Evolutionary conservation across 2,888 invertebrate genomes (phyloP).

Genomic region (Strigamia transsilvanica): DNA sequence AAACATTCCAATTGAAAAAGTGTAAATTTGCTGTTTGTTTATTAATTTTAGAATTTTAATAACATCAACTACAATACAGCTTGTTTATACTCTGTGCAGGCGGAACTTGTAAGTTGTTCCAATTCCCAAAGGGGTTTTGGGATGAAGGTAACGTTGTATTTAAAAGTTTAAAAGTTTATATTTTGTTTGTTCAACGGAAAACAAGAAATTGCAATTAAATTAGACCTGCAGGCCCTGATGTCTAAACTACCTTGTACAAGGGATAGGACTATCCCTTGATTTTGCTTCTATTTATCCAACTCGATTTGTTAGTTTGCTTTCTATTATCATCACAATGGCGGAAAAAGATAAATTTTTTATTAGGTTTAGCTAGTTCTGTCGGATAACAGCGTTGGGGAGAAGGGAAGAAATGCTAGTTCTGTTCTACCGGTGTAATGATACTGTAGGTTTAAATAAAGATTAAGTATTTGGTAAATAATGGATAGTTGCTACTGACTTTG

Average conservation of each 20-base stretch:
- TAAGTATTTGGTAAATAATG: too few relatives aligned
- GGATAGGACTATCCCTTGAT: too few relatives aligned
- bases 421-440: too few relatives aligned
- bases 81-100: too few relatives aligned
- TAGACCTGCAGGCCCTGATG: conserved; percentile 24
- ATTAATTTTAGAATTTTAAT: too few relatives aligned
- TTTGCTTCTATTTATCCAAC: conserved; percentile 11
- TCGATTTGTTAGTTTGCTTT: neutral
- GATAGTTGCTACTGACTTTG: too few relatives aligned
- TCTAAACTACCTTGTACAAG: too few relatives aligned
- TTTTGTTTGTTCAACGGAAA: conserved; percentile 26
- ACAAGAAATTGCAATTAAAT: conserved; percentile 44
- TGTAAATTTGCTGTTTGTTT: too few relatives aligned
- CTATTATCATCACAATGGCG: neutral
- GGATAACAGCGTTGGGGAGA: neutral
- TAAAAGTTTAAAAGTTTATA: conserved; percentile 41
- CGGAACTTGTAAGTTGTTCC: neutral
- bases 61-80: too few relatives aligned
- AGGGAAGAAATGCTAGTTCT: neutral
- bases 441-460: too few relatives aligned
- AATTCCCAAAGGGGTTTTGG: conserved; percentile 33
- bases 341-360: neutral
- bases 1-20: too few relatives aligned
- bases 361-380: neutral
- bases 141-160: conserved; percentile 42